Evolutionary conservation across 2,113 vertebrate genomes (phyloP).

Genomic region (Lipotes vexillifer): DNA sequence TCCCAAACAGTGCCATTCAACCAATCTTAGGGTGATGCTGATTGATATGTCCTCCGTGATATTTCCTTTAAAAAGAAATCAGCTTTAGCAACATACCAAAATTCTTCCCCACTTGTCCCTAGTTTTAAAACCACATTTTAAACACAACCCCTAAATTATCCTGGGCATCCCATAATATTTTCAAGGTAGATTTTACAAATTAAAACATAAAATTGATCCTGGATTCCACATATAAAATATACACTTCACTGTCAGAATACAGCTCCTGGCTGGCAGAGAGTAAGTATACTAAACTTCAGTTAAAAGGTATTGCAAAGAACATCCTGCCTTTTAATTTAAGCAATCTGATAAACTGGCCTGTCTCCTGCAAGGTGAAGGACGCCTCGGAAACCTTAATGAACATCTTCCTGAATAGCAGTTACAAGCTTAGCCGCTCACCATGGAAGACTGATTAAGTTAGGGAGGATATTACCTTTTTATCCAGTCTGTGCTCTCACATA

Average conservation of each 20-base stretch:
- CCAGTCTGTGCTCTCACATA: conserved; percentile 34
- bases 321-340: conserved; percentile 59
- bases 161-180: not conserved
- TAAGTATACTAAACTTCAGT: not conserved
- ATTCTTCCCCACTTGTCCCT: not conserved
- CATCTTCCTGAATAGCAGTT: conserved; percentile 53
- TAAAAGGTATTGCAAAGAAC: conserved; percentile 40
- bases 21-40: not conserved
- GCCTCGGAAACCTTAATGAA: conserved; percentile 61
- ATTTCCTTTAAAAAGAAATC: not conserved
- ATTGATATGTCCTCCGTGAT: not conserved
- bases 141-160: not conserved
- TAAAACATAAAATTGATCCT: not conserved
- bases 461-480: conserved; percentile 62
- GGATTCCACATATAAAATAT: not conserved
- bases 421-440: conserved; percentile 53
- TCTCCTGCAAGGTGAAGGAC: conserved; percentile 56
- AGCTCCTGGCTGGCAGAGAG: not conserved
- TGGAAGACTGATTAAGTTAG: conserved; percentile 67
- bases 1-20: not conserved
- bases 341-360: conserved; percentile 41
- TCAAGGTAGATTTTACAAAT: not conserved
- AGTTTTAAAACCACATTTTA: not conserved
- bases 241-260: not conserved
- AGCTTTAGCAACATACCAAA: not conserved